Evolutionary conservation across 2,888 invertebrate species (phyloP), one percentile per base, ranked within the genome.

Genomic region (Catocala sponsa): DNA sequence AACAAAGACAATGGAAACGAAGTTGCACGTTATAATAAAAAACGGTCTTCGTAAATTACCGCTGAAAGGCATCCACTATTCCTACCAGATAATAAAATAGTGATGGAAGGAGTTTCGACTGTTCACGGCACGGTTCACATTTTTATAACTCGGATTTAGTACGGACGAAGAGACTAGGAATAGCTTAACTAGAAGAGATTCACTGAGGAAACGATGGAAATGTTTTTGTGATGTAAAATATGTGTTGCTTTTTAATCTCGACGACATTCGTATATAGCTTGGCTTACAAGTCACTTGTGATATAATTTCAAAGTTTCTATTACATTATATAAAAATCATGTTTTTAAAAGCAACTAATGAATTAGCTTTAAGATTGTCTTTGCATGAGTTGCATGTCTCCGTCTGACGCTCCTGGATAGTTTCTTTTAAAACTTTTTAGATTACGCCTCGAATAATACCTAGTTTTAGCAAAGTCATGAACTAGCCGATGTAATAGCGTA

Each of bases 101-200:
- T 76, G 68, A 81, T 74, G 72, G 70, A 64, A 70, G 68, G 68
- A 81, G 73, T 74, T 80, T 76, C 55, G 64, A 74, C 79, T 80
- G 79, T 73, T 75, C 70, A 54, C 66, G 55, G 69, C 66, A 75
- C 75, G 75, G 69, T 75, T 71, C 78, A 68, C 71, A 80, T 82
- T 86, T 83, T 86, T 85, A 84, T 83, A 81, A 72, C 80, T 73
- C 41, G 66, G 76, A 81, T 84, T 85, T 85, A 85, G 80, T 76
- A 68, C 76, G 70, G 77, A 77, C 80, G 78, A 80, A 82, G 75
- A 63, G 70, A 75, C 84, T 15, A 61, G 64, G 58, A 68, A 65
- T 66, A 71, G 63, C 46, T 64, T 56, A 62, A 63, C 68, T 65
- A 69, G 74, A 76, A 74, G 65, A 69, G 65, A 55, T 67, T 59